A percentile compares a stretch with the other conserved stretches of the same genome.
Conservation (phyloP, 2,888 invertebrate genomes). For the Noctua pronuba region DNA sequence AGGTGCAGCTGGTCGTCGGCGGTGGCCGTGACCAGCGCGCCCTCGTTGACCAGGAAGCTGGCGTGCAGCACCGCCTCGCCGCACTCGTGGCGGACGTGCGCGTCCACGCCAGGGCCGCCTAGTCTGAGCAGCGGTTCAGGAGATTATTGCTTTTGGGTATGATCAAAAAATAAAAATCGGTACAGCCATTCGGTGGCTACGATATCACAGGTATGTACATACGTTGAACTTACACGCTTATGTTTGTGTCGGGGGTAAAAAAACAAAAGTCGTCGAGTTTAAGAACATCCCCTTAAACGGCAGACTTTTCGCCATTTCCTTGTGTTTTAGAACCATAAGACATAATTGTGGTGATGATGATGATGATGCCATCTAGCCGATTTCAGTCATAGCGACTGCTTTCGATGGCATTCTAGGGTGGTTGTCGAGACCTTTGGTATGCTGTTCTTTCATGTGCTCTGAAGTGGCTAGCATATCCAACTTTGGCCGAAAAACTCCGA, state of each 20-base stretch:
- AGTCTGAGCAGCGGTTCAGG: constrained; percentile 92
- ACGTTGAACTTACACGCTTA: neutral
- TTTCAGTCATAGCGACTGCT: no score
- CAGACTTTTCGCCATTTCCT: neutral
- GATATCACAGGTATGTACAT: neutral
- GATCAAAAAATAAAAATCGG: neutral
- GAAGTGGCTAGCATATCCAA: no score
- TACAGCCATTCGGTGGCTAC: neutral
- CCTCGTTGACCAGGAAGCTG: constrained; percentile 99
- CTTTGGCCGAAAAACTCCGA: no score
- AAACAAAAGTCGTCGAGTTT: neutral
- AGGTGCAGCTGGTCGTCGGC: constrained; percentile 99
- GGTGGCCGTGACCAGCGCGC: constrained; percentile 98
- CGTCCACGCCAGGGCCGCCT: constrained; percentile 99
- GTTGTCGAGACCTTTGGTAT: no score
- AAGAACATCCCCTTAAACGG: neutral
- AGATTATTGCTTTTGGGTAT: constrained; percentile 59
- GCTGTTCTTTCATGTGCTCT: no score
- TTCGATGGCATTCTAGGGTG: no score
- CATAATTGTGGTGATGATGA: neutral
- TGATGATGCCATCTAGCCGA: no score
- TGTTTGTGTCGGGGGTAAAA: neutral
- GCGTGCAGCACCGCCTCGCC: constrained; percentile 96
- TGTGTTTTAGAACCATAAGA: neutral
- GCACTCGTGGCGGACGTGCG: constrained; percentile 96